Evolutionary conservation across 2,113 vertebrate species (phyloP), one percentile per base, ranked within the genome.

Genomic region (Alligator mississippiensis): DNA sequence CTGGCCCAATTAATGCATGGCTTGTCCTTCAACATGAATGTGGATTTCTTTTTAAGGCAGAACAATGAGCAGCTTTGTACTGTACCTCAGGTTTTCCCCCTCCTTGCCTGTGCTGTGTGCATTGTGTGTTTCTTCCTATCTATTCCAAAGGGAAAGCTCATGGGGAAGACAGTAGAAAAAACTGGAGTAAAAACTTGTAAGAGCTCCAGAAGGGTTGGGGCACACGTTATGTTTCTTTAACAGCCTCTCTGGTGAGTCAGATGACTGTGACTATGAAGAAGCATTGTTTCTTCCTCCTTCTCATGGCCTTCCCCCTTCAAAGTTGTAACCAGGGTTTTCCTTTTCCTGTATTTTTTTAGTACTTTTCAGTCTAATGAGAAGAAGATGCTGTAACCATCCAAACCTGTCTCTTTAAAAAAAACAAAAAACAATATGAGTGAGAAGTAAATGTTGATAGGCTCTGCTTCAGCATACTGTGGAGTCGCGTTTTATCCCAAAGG

Each of bases 51-150:
- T 94, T 0, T 76, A 76, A 84, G 58, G 30, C 34, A 60, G 88
- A 97, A 96, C 85, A 97, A 84, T 96, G 82, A 93, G 30, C 22
- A 79, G 22, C 90, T 84, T 96, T 96, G 91, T 96, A 70, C 86
- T 89, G 11, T 38, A 27, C 57, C 83, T 79, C 81, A 95, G 95
- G 87, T 93, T 96, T 85, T 83, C 85, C 66, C 76, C 64, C 84
- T 96, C 87, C 79, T 96, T 82, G 81, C 76, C 30, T 84, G 59
- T 58, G 83, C 59, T 57, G 15, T 47, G 17, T 55, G 34, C 62
- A 62, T 87, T 96, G 90, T 94, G 77, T 28, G 0, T 94, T 96
- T 97, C 90, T 98, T 96, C 95, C 96, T 96, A 97, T 96, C 93
- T 96, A 9, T 96, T 92, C 93, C 93, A 74, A 82, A 92, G 95